Conservation (phyloP, 2,888 invertebrate genomes). For the Xestia xanthographa region DNA sequence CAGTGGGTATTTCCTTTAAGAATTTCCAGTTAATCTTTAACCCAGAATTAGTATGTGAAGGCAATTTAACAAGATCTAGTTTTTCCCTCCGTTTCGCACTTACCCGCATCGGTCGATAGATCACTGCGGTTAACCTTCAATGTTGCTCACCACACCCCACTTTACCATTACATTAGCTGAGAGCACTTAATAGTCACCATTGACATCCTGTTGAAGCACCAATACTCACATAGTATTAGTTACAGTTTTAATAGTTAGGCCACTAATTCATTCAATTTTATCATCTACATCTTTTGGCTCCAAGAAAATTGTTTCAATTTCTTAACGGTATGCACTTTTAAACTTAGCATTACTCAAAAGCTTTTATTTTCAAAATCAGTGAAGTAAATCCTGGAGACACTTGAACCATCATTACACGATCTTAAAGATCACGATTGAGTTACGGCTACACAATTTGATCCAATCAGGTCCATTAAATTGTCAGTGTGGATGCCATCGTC, state of each 20-base stretch:
- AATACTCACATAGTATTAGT: slow-evolving; percentile 3
- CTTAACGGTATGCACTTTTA: background rate
- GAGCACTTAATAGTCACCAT: slow-evolving; percentile 52
- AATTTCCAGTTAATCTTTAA: slow-evolving; percentile 7
- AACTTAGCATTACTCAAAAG: background rate
- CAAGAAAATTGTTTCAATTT: background rate
- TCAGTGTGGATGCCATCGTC: slow-evolving; percentile 29
- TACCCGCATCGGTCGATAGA: slow-evolving; percentile 32
- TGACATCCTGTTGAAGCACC: slow-evolving; percentile 49
- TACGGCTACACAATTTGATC: slow-evolving; percentile 52
- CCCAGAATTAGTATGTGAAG: slow-evolving; percentile 2
- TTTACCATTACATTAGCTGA: slow-evolving; percentile 26
- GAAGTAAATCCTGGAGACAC: background rate
- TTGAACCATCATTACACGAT: slow-evolving; percentile 12
- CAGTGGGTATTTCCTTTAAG: slow-evolving; percentile 2
- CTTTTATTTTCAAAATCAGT: background rate
- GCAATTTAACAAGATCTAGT: slow-evolving; percentile 25
- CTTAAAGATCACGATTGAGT: slow-evolving; percentile 44
- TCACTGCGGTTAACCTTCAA: slow-evolving; percentile 51
- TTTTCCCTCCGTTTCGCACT: background rate
- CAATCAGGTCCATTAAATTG: slow-evolving; percentile 58
- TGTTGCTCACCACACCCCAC: slow-evolving; percentile 49
- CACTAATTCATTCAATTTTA: slow-evolving; percentile 1
- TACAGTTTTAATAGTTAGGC: slow-evolving; percentile 26
- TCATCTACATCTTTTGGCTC: background rate